Conservation (phyloP, 2,888 invertebrate species). For the Lagria hirta region DNA sequence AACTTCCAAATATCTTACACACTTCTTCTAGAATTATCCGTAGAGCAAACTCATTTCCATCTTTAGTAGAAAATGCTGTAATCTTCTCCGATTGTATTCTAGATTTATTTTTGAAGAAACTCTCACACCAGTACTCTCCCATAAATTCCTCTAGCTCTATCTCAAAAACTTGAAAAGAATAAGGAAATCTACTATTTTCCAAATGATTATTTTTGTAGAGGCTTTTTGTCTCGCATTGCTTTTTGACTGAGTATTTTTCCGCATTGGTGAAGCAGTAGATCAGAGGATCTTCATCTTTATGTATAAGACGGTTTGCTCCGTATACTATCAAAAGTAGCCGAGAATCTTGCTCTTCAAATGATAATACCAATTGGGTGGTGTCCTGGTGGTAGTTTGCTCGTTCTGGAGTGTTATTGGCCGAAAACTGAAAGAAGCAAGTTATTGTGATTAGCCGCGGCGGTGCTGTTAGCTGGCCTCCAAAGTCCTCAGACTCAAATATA, state of each 20-base stretch:
- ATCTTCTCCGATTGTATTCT: constrained; percentile 57
- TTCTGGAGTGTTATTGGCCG: too few relatives aligned
- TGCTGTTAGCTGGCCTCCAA: too few relatives aligned
- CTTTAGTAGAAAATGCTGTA: constrained; percentile 52
- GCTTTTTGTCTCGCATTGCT: constrained; percentile 45
- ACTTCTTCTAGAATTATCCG: constrained; percentile 43
- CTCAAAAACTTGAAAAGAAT: constrained; percentile 50
- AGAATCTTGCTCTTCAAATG: constrained; percentile 33
- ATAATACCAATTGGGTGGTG: constrained; percentile 31
- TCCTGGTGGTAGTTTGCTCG: constrained; percentile 6
- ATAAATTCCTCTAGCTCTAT: constrained; percentile 59
- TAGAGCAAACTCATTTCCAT: constrained; percentile 42
- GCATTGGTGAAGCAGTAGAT: constrained; percentile 65
- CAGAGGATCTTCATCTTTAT: constrained; percentile 56
- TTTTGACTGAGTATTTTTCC: constrained; percentile 54
- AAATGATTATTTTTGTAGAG: neutral
- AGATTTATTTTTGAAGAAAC: constrained; percentile 53
- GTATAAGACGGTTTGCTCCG: constrained; percentile 55
- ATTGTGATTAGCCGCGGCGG: too few relatives aligned
- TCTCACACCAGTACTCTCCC: constrained; percentile 69
- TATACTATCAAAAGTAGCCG: constrained; percentile 57
- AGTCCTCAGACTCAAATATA: too few relatives aligned
- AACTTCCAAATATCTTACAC: constrained; percentile 29
- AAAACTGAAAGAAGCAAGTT: too few relatives aligned
- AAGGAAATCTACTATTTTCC: constrained; percentile 5